phyloP scores from a whole-genome alignment of 35 echinoderm and acorn worm species.

The Ophiothrix spiculata region DNA sequence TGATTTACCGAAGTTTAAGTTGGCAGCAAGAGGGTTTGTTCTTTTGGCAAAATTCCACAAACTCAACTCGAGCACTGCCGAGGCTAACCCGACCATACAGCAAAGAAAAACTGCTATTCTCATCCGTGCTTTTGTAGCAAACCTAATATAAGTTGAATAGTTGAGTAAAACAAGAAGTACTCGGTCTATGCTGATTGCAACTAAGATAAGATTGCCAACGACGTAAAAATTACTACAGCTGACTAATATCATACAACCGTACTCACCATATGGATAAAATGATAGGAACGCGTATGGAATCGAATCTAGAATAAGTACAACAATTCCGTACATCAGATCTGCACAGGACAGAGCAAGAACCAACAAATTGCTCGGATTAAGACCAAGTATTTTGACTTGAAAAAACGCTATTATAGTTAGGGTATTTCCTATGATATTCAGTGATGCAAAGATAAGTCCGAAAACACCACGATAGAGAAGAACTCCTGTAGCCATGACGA shows the following conservation, averaged over 20 bases:
- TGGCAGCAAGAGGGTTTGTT: neutral
- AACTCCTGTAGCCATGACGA: neutral
- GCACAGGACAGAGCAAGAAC: neutral
- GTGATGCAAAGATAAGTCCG: neutral
- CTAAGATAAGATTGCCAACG: neutral
- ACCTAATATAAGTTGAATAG: neutral
- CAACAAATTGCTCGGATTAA: neutral
- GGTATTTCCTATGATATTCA: neutral
- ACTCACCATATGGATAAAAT: neutral
- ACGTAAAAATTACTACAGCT: neutral
- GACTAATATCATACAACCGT: neutral
- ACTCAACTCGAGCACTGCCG: neutral
- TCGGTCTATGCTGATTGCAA: neutral
- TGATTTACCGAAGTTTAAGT: neutral
- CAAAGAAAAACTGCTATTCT: neutral
- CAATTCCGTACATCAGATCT: neutral
- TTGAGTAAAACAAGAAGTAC: neutral
- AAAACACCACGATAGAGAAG: neutral
- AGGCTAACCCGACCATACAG: neutral
- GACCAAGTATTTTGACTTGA: neutral
- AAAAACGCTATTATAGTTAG: neutral
- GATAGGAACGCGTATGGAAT: neutral
- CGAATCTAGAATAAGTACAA: neutral
- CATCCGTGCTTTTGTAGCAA: neutral
- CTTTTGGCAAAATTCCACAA: neutral